Evolutionary conservation across 2,888 invertebrate genomes (phyloP).

Genomic region (Lampropteryx suffumata): DNA sequence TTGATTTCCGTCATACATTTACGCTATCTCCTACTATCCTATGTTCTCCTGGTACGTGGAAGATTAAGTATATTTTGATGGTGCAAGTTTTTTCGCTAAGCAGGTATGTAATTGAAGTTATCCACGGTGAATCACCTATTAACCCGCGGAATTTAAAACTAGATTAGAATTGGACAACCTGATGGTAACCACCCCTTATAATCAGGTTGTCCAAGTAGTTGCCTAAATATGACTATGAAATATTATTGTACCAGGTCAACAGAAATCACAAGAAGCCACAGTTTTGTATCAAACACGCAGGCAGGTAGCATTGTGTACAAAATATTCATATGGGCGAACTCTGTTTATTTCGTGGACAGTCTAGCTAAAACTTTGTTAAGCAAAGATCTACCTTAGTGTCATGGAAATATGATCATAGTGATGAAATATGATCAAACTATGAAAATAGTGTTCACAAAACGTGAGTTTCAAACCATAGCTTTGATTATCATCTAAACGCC

Average conservation of each 20-base stretch:
- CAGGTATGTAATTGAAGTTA: too few species aligned
- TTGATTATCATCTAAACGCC: conserved; percentile 63
- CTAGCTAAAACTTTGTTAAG: conserved; percentile 7
- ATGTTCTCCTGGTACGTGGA: conserved; percentile 1
- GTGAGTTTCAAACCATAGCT: conserved; percentile 46
- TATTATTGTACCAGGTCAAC: conserved; percentile 23
- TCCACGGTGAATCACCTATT: too few species aligned
- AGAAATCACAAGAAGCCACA: conserved; percentile 22
- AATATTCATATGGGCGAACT: conserved; percentile 63
- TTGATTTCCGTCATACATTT: conserved; percentile 8
- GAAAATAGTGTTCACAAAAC: conserved; percentile 26
- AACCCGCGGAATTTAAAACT: too few species aligned
- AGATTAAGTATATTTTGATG: not conserved
- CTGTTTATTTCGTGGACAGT: conserved; percentile 46
- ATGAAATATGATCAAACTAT: conserved; percentile 21
- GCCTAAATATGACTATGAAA: not conserved
- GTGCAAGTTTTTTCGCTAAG: too few species aligned
- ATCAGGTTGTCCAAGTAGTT: too few species aligned
- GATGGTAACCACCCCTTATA: too few species aligned
- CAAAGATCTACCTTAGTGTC: conserved; percentile 36
- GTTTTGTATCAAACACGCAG: conserved; percentile 19
- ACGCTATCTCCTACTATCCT: not conserved
- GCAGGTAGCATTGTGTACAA: conserved; percentile 50
- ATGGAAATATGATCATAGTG: conserved; percentile 35
- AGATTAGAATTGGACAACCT: too few species aligned